These are phyloP conservation scores for Dasypolia templi DNA, from an alignment of 2,888 invertebrate species.

Conservation along the genomic window DNA sequence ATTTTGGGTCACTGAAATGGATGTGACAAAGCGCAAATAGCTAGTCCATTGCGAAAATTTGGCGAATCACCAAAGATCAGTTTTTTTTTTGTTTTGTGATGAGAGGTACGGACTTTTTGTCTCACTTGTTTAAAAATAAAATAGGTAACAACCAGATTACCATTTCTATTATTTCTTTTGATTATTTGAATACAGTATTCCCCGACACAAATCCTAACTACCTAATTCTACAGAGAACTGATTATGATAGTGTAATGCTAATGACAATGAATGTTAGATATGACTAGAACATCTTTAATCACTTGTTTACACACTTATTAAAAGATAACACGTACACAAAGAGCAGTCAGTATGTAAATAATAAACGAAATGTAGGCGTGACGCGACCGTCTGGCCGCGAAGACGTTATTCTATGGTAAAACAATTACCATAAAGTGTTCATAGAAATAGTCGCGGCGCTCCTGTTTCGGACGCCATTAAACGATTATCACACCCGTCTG, in stretches of 20 bases:
- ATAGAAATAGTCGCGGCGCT: not conserved
- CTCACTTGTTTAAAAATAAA: constrained; percentile 25
- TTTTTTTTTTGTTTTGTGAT: constrained; percentile 25
- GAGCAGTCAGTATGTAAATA: constrained; percentile 6
- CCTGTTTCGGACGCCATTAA: not conserved
- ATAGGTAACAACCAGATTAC: not conserved
- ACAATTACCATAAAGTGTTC: not conserved
- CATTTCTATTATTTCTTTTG: too few relatives aligned
- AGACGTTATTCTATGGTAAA: not conserved
- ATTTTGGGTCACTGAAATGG: constrained; percentile 52
- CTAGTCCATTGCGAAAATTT: constrained; percentile 46
- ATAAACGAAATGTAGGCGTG: not conserved
- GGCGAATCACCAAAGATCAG: constrained; percentile 61
- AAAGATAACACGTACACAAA: constrained; percentile 3
- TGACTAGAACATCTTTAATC: constrained; percentile 37
- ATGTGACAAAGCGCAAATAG: constrained; percentile 23
- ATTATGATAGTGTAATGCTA: constrained; percentile 33
- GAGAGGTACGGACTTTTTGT: constrained; percentile 25
- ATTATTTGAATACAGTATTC: not conserved
- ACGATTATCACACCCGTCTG: constrained; percentile 6
- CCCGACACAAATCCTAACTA: not conserved
- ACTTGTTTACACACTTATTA: constrained; percentile 23
- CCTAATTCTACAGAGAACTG: constrained; percentile 6
- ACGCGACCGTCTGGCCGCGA: not conserved
- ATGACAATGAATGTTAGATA: constrained; percentile 41